Percentiles rank a stretch among this genome's conserved stretches.
Evolutionary conservation across 2,888 invertebrate genomes (phyloP).

Genomic region (Griposia aprilina): DNA sequence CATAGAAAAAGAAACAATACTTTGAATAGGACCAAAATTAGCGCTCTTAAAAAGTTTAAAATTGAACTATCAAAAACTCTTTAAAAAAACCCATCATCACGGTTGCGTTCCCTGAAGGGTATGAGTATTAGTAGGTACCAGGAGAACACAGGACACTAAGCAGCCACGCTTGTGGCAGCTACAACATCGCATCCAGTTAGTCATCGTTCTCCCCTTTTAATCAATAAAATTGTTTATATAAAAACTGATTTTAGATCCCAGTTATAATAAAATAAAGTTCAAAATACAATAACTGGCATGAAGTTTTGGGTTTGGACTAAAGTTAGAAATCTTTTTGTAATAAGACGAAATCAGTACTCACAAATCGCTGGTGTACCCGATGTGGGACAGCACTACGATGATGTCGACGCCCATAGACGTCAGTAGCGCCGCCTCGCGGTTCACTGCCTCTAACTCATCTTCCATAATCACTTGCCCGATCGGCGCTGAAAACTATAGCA

Average conservation of each 20-base stretch:
- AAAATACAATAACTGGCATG: not conserved
- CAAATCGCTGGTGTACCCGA: conserved; percentile 90
- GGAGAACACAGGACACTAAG: not conserved
- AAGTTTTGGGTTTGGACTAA: not conserved
- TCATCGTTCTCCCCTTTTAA: not conserved
- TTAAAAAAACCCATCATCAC: not conserved
- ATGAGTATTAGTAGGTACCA: too few relatives aligned
- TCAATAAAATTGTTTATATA: not conserved
- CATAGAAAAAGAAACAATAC: not conserved
- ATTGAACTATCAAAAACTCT: not conserved
- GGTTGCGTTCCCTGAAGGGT: too few relatives aligned
- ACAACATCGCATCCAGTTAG: not conserved
- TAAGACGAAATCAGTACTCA: conserved; percentile 65
- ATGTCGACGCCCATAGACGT: conserved; percentile 93
- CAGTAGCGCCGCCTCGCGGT: conserved; percentile 92
- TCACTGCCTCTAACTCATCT: conserved; percentile 92
- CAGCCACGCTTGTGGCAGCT: not conserved
- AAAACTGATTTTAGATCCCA: not conserved
- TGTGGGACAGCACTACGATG: conserved; percentile 96
- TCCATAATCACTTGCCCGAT: conserved; percentile 92
- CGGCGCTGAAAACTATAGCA: conserved; percentile 85
- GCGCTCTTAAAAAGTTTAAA: not conserved
- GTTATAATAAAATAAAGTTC: not conserved
- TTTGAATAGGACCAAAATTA: not conserved
- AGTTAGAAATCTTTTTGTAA: not conserved